These are phyloP conservation scores for Rhabditoides inermis DNA, from an alignment of 2,888 invertebrate genomes.

Conservation along the genomic window DNA sequence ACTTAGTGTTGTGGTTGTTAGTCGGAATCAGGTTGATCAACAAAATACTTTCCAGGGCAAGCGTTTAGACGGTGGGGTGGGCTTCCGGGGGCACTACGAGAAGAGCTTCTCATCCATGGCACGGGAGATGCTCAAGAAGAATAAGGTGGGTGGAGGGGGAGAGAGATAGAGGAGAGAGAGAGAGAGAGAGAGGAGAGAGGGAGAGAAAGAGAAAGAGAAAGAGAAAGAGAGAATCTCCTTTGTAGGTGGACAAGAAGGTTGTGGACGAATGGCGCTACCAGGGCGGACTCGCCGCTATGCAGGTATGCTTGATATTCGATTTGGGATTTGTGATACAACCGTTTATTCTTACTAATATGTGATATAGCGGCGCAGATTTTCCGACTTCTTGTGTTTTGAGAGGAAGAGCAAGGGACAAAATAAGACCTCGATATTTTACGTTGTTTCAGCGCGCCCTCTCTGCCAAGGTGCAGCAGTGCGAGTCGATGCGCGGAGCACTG, in stretches of 20 bases:
- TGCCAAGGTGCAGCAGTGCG: slow-evolving; percentile 25
- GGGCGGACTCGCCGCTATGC: slow-evolving; percentile 21
- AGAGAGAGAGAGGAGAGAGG: slow-evolving; percentile 7
- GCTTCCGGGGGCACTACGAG: not conserved
- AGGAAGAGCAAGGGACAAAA: too few species aligned
- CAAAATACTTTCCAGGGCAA: too few species aligned
- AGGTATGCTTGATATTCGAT: slow-evolving; percentile 2
- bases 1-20: too few species aligned
- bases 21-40: too few species aligned
- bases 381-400: too few species aligned
- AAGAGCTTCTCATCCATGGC: slow-evolving; percentile 4
- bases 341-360: too few species aligned
- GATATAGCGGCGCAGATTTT: too few species aligned
- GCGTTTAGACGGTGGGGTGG: not conserved
- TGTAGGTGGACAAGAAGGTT: slow-evolving; percentile 12
- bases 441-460: slow-evolving; percentile 15
- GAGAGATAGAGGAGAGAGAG: slow-evolving; percentile 8
- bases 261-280: slow-evolving; percentile 23
- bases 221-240: slow-evolving; percentile 6
- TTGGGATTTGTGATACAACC: too few species aligned
- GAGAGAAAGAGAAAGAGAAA: slow-evolving; percentile 12
- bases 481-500: slow-evolving; percentile 24
- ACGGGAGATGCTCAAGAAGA: slow-evolving; percentile 1
- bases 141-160: slow-evolving; percentile 6
- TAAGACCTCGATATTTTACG: too few species aligned